Evolutionary conservation across 2,113 vertebrate genomes (phyloP).

Genomic region (Eidolon helvum): DNA sequence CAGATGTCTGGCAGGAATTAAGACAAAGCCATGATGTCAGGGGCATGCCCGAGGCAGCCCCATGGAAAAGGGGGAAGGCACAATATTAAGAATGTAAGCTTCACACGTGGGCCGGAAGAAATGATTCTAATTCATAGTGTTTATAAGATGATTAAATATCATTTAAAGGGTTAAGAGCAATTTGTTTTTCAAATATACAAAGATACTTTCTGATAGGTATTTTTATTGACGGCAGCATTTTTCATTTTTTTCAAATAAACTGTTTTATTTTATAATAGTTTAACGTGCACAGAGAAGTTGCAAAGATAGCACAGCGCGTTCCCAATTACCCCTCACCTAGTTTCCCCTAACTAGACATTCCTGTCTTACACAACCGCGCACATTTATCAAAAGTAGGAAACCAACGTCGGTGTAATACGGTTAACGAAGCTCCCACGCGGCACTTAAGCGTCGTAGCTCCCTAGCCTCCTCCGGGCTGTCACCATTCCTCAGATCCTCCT

Average conservation of each 20-base stretch:
- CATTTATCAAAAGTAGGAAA: neutral
- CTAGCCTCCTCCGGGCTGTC: neutral
- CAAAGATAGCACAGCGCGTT: neutral
- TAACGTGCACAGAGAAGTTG: neutral
- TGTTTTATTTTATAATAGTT: neutral
- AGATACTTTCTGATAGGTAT: neutral
- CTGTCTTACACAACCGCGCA: neutral
- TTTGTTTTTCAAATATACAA: neutral
- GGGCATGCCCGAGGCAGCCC: neutral
- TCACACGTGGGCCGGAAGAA: neutral
- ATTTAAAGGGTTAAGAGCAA: neutral
- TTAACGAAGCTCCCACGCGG: neutral
- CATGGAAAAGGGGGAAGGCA: neutral
- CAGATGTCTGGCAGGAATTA: neutral
- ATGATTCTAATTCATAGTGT: neutral
- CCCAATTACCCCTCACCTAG: neutral
- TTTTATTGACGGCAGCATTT: neutral
- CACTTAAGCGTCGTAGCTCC: fast-evolving
- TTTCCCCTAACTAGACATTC: neutral
- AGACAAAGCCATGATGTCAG: neutral
- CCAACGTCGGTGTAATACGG: fast-evolving
- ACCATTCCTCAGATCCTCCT: neutral
- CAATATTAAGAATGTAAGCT: neutral
- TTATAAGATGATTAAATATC: neutral
- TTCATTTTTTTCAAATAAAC: neutral